A percentile compares a stretch with the other conserved stretches of the same genome.
Evolutionary conservation across 2,797 vertebrate species (phyloP).

Genomic region (Potorous gilbertii): DNA sequence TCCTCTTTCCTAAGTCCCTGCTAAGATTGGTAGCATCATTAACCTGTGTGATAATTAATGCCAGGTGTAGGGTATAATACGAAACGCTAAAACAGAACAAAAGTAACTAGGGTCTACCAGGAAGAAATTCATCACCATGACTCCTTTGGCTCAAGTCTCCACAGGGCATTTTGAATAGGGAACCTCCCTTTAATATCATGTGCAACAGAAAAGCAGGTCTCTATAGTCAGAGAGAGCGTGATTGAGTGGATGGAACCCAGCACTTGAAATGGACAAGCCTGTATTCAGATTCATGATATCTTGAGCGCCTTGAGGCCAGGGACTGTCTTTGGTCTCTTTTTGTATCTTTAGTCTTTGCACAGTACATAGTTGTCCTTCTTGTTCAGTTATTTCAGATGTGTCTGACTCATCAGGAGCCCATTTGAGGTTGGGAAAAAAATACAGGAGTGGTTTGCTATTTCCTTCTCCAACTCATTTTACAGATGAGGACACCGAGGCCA

Average conservation of each 20-base stretch:
- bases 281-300: background rate
- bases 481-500: too few species aligned
- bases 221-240: background rate
- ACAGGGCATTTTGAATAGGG: background rate
- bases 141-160: background rate
- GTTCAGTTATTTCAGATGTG: too few species aligned
- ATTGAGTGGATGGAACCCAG: background rate
- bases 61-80: background rate
- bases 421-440: too few species aligned
- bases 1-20: background rate
- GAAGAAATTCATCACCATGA: background rate
- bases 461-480: too few species aligned
- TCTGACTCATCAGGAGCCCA: too few species aligned
- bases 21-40: background rate
- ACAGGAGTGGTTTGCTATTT: too few species aligned
- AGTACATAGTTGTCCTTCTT: background rate
- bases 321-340: background rate
- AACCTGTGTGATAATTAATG: background rate
- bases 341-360: background rate
- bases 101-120: background rate
- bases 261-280: background rate
- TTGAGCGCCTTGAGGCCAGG: background rate
- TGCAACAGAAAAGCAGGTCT: background rate
- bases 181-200: background rate
- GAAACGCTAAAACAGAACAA: background rate